Evolutionary conservation across 2,888 invertebrate genomes (phyloP).

Genomic region (Cosmia pyralina): DNA sequence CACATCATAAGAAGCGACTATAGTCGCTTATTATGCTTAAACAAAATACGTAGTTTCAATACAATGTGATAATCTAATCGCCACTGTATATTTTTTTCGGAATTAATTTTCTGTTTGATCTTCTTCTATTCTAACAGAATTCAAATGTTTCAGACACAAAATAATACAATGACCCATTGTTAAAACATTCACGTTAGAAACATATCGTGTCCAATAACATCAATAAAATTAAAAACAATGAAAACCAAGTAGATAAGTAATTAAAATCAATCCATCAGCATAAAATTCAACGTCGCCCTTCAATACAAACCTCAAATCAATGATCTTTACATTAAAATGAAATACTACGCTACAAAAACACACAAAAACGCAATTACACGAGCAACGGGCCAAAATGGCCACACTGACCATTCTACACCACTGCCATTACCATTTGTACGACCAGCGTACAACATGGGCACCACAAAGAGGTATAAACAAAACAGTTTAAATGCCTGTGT

Average conservation of each 20-base stretch:
- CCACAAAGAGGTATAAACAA: constrained; percentile 65
- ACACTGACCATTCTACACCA: constrained; percentile 33
- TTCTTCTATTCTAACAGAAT: not conserved
- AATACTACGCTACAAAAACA: constrained; percentile 22
- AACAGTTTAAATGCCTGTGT: constrained; percentile 66
- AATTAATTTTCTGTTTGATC: not conserved
- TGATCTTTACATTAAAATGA: constrained; percentile 31
- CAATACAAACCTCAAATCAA: constrained; percentile 37
- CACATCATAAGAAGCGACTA: too few species aligned
- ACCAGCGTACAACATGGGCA: constrained; percentile 49
- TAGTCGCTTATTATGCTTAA: too few species aligned
- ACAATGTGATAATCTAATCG: too few species aligned
- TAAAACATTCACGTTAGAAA: not conserved
- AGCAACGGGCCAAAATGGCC: constrained; percentile 29
- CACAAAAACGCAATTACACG: constrained; percentile 50
- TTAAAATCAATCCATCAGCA: constrained; percentile 14
- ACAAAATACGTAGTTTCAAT: too few species aligned
- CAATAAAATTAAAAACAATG: not conserved
- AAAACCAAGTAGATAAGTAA: not conserved
- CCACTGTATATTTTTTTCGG: not conserved
- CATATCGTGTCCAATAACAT: not conserved
- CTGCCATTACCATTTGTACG: constrained; percentile 41
- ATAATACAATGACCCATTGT: too few species aligned
- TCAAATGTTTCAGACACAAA: not conserved
- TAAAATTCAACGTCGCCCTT: constrained; percentile 15